Evolutionary conservation across 2,797 vertebrate genomes (phyloP).

Genomic region (Sternarchorhynchus goeldii): DNA sequence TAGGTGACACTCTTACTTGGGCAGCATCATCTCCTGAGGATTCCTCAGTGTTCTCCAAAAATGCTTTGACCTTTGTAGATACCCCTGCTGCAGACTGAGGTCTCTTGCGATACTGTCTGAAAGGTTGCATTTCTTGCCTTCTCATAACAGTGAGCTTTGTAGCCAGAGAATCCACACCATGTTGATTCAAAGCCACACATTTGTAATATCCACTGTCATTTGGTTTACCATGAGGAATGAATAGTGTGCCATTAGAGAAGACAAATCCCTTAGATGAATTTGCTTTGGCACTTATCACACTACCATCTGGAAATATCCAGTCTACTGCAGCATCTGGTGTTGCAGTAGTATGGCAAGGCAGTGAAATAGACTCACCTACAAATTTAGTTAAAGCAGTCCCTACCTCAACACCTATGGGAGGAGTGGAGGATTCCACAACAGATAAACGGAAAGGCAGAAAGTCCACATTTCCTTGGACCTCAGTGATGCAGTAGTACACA

Average conservation of each 20-base stretch:
- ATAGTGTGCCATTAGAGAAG: slow-evolving; percentile 80
- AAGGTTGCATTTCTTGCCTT: slow-evolving; percentile 62
- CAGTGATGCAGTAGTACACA: slow-evolving; percentile 84
- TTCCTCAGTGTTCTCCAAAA: slow-evolving; percentile 70
- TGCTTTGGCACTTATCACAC: slow-evolving; percentile 65
- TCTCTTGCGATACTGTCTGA: slow-evolving; percentile 64
- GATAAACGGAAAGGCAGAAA: slow-evolving; percentile 72
- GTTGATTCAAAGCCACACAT: slow-evolving; percentile 85
- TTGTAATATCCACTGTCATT: slow-evolving; percentile 84
- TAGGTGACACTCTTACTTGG: slow-evolving; percentile 45
- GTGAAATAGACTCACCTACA: slow-evolving; percentile 73
- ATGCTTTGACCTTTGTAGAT: slow-evolving; percentile 70
- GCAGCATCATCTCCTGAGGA: slow-evolving; percentile 77
- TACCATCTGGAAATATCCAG: slow-evolving; percentile 87
- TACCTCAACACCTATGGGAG: slow-evolving; percentile 63
- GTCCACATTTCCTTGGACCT: slow-evolving; percentile 76
- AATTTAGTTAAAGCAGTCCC: slow-evolving; percentile 68
- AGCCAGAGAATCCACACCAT: slow-evolving; percentile 79
- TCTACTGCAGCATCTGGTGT: slow-evolving; percentile 79
- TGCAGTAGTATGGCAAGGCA: slow-evolving; percentile 77
- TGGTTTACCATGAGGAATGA: slow-evolving; percentile 71
- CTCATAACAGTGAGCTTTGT: slow-evolving; percentile 75
- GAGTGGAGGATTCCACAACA: slow-evolving; percentile 75
- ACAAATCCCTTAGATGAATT: slow-evolving; percentile 71
- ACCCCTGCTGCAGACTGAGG: slow-evolving; percentile 73